Conservation (phyloP, 2,113 vertebrate species). For the Oreocharis arfaki region DNA sequence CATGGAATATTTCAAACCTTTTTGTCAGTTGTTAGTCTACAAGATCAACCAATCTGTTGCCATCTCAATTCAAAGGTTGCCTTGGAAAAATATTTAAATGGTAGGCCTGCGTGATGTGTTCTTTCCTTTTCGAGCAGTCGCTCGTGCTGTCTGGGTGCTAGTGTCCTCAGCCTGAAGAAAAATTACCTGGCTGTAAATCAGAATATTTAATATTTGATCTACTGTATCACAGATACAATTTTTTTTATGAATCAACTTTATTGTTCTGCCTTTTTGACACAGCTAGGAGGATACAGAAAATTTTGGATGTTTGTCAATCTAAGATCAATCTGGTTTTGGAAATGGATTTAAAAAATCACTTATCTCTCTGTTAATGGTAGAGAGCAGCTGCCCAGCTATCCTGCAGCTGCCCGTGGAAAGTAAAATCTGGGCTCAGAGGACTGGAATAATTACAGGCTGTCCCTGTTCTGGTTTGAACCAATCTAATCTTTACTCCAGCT, state of each 20-base stretch:
- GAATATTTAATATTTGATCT: background rate
- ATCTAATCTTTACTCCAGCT: background rate
- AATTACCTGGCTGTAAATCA: background rate
- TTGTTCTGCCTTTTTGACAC: background rate
- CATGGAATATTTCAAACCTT: background rate
- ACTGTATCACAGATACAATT: accelerated
- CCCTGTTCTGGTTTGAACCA: background rate
- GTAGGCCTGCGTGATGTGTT: background rate
- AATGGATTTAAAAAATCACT: background rate
- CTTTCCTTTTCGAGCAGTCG: background rate
- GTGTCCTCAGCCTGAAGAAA: background rate
- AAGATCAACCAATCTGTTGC: background rate
- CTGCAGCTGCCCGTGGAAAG: background rate
- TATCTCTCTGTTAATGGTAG: background rate
- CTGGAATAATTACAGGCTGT: background rate
- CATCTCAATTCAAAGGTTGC: background rate
- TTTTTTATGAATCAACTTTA: background rate
- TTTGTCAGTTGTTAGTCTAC: background rate
- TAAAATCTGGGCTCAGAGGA: background rate
- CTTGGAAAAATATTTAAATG: background rate
- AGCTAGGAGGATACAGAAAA: background rate
- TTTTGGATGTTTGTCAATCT: background rate
- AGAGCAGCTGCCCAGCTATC: background rate
- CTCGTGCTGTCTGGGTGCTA: background rate
- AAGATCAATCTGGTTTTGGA: background rate